Evolutionary conservation across 2,113 vertebrate species (phyloP).

Genomic region (Platichthys stellatus): DNA sequence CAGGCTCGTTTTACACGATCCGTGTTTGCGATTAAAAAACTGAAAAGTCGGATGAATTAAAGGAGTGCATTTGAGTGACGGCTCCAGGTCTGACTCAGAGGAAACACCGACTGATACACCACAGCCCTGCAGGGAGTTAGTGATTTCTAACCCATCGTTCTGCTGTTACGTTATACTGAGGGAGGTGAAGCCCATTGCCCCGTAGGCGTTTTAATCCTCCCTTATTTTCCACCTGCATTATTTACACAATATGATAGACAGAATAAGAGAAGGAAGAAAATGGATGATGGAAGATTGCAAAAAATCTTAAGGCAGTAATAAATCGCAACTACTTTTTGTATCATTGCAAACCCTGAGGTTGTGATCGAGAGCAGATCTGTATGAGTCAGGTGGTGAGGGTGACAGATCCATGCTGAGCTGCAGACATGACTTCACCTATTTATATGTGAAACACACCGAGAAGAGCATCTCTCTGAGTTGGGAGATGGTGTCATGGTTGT

Average conservation of each 20-base stretch:
- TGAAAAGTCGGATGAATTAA: too few relatives aligned
- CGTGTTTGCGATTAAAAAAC: too few relatives aligned
- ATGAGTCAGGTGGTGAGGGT: neutral
- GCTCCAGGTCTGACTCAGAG: neutral
- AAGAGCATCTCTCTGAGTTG: too few relatives aligned
- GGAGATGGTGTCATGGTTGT: too few relatives aligned
- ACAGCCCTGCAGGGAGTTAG: conserved; percentile 2
- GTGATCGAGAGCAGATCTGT: neutral
- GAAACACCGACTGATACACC: neutral
- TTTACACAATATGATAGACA: neutral
- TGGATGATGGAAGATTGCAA: too few relatives aligned
- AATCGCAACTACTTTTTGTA: neutral
- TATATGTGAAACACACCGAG: neutral
- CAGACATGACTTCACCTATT: neutral
- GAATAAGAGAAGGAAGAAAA: neutral
- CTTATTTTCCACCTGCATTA: neutral
- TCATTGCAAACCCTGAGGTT: neutral
- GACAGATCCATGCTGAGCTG: neutral
- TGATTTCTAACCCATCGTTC: neutral
- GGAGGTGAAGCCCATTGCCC: neutral
- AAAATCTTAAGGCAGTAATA: neutral
- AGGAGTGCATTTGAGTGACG: neutral
- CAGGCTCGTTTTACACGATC: too few relatives aligned
- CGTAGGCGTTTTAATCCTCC: neutral
- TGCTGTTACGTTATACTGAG: neutral